Evolutionary conservation across 2,888 invertebrate species (phyloP), one percentile per base, ranked within the genome.

Genomic region (Drosophila subquinaria): DNA sequence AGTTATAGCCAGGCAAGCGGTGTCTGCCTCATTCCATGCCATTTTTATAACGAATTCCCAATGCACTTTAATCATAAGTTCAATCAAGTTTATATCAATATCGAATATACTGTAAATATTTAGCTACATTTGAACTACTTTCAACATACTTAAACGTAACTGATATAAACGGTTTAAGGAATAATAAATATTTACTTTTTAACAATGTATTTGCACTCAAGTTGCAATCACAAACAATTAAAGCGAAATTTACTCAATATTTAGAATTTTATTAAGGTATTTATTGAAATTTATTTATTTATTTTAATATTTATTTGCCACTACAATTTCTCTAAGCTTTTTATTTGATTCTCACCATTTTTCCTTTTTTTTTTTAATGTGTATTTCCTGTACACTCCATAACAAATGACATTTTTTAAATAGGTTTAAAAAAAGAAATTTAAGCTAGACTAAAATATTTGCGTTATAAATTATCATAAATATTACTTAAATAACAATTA

Each of bases 51-150:
- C 81, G 77, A 77, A 71, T 67, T 11, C 8, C 15, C 20, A 43
- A 80, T 80, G 47, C 81, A 27, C 81, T 77, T 47, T 33, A 10
- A 15, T 42, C 13, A 4, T n/a, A n/a, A n/a, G 13, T 15, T 53
- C n/a, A 38, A 43, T 38, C 10, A 9, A 38, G 33, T 56, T 69
- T 17, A 36, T 30, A 42, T 27, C 27, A 4, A 27, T 57, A 17
- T 52, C 13, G 23, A 38, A 33, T 59, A 3, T 0, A 3, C 13
- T 6, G 36, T 69, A 76, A 69, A 75, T 60, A 47, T 60, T 15
- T 23, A 33, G 4, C 36, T 35, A 33, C 5, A 27, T 10, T 40
- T 36, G n/a, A 23, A 40, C 15, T 15, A 23, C 11, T 52, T 35
- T 17, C 30, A 1, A 52, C 38, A 27, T 6, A 27, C 35, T 3